A percentile compares a stretch with the other conserved stretches of the same genome.
phyloP scores from a whole-genome alignment of 2,797 vertebrate genomes.

The Coranthus polyacanthus region DNA sequence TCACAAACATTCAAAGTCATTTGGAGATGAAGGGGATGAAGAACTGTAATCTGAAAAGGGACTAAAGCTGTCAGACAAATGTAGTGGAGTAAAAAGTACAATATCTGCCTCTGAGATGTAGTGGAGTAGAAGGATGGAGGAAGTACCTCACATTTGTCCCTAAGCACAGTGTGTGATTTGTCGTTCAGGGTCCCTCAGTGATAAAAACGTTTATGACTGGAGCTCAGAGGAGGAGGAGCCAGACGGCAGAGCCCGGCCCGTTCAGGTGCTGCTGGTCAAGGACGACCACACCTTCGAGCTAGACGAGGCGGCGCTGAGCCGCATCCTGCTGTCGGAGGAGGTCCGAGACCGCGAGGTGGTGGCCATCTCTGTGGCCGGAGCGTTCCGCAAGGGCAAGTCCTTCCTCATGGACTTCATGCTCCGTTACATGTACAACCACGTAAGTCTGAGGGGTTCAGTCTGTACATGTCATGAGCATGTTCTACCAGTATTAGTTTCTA shows the following conservation, averaged over 20 bases:
- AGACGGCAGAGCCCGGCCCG: conserved; percentile 90
- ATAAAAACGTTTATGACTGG: conserved; percentile 93
- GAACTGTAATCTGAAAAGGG: no score
- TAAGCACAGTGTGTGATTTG: neutral
- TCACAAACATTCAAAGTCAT: no score
- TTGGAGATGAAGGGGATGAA: no score
- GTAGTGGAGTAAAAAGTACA: no score
- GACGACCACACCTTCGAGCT: conserved; percentile 98
- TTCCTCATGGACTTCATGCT: conserved; percentile 99
- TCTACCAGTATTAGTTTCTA: no score
- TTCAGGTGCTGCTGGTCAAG: conserved; percentile 96
- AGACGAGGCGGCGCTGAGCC: conserved; percentile 92
- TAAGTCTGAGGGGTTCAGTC: conserved; percentile 60
- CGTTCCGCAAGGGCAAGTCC: conserved; percentile 98
- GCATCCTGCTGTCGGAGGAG: conserved; percentile 93
- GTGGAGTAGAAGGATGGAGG: no score
- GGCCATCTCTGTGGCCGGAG: conserved; percentile 95
- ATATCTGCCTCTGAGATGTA: no score
- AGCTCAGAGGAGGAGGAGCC: conserved; percentile 97
- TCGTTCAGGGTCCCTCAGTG: conserved; percentile 90
- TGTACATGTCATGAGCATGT: no score
- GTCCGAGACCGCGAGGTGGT: conserved; percentile 95
- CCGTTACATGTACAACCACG: conserved; percentile 97
- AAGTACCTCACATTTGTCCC: no score
- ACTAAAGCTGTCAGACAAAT: no score